phyloP scores from a whole-genome alignment of 64 coral and sea anemone genomes.

The Stylophora pistillata region DNA sequence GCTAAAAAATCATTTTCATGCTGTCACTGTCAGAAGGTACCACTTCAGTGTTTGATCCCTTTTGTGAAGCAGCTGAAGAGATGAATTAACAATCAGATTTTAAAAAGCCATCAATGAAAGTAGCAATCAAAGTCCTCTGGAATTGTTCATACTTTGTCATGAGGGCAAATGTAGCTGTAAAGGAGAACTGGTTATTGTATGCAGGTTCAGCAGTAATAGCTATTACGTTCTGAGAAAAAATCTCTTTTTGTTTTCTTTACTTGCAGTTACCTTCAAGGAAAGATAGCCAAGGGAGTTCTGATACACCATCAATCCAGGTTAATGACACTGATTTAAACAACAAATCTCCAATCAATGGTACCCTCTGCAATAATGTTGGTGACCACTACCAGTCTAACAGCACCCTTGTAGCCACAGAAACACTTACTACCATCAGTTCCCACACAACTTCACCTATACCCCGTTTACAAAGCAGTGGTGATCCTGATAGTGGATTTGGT shows the following conservation, averaged over 20 bases:
- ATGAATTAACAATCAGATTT: too few relatives aligned
- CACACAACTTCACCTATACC: constrained; percentile 27
- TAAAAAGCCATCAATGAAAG: too few relatives aligned
- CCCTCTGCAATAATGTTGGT: constrained; percentile 38
- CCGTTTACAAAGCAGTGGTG: constrained; percentile 15
- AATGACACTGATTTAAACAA: constrained; percentile 69
- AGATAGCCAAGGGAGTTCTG: constrained; percentile 1
- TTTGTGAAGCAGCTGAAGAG: too few relatives aligned
- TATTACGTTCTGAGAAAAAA: too few relatives aligned
- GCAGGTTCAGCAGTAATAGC: too few relatives aligned
- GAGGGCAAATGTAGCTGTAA: too few relatives aligned
- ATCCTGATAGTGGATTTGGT: constrained; percentile 77
- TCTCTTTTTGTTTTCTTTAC: not conserved
- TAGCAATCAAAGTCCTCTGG: too few relatives aligned
- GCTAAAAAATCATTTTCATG: too few relatives aligned
- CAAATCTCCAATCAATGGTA: constrained; percentile 18
- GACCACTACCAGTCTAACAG: constrained; percentile 66
- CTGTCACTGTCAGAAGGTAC: too few relatives aligned
- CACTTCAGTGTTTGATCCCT: too few relatives aligned
- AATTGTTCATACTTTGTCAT: too few relatives aligned
- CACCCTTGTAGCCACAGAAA: constrained; percentile 70
- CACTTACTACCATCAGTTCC: constrained; percentile 41
- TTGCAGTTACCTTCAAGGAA: constrained; percentile 7
- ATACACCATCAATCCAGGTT: constrained; percentile 60
- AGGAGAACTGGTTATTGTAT: too few relatives aligned